Base-by-base conservation (phyloP, 1,140 invertebrate genomes). In the Drosophila albomicans region DNA sequence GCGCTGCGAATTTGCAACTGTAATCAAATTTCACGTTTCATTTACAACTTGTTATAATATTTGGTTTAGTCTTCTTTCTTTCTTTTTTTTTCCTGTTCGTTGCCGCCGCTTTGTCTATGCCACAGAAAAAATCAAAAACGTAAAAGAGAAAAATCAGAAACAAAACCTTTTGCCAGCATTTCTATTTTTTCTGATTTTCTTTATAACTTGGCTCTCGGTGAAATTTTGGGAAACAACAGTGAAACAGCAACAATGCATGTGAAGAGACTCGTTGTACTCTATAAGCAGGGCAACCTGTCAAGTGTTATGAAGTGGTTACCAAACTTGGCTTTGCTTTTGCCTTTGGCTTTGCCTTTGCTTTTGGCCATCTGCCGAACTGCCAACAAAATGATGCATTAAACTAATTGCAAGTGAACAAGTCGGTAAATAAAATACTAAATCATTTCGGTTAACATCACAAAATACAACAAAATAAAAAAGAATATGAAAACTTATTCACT, bases 1-100 rank as follows among this genome's bases (percentile, higher is more conserved):
- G 56, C 46, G 57, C 65, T 68, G 76, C 74, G 32, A 74, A 65
- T 88, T 88, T 73, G 49, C 77, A 75, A 52, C 46, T 51, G 62
- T 81, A 84, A 87, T 88, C 82, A 82, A 82, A 84, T 88, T 67
- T 75, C 57, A 75, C 63, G 73, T 62, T 87, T 79, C 62, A 79
- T 80, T 84, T 82, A 82, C 80, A 79, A 82, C 48, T 86, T 67
- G 72, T 68, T 69, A 77, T 72, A 78, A 78, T 84, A 43, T 84
- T 75, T 75, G 64, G 46, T 82, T 78, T 70, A 52, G 30, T 15
- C 20, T 41, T 11, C 25, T 20, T 51, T 63, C 38, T 28, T 49
- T 66, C 30, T 25, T 59, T 2, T 8, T 11, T 11, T 38, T 38
- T 10, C 35, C 35, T 38, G 75, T 61, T 25, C 59, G 28, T 20